These are phyloP conservation scores for Triplophysa yarkandensis DNA, from an alignment of 2,797 vertebrate species.

Conservation along the genomic window DNA sequence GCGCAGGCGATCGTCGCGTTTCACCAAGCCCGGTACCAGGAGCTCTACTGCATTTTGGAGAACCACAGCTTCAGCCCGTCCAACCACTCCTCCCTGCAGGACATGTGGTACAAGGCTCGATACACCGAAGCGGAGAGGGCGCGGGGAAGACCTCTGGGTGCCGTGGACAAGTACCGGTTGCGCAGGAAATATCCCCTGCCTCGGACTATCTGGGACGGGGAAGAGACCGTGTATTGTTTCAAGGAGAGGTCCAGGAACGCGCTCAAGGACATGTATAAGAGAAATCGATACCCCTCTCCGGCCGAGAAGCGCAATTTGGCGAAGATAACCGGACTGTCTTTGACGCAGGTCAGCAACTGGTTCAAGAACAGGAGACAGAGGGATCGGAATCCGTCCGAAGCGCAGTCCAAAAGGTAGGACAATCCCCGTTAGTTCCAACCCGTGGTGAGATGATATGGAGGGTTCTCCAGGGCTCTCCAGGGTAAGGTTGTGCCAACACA, in stretches of 20 bases:
- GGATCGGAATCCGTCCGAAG: conserved; percentile 95
- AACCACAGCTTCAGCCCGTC: conserved; percentile 94
- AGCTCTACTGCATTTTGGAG: conserved; percentile 97
- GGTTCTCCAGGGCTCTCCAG: too few species aligned
- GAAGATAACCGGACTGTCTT: conserved; percentile 95
- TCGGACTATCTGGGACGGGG: conserved; percentile 99
- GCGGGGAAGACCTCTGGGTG: conserved; percentile 94
- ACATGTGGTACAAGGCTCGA: conserved; percentile 98
- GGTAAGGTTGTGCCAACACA: conserved; percentile 19
- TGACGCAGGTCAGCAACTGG: conserved; percentile 99
- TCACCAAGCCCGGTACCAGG: conserved; percentile 94
- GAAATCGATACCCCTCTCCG: conserved; percentile 96
- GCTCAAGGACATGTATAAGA: conserved; percentile 96
- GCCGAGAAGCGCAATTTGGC: conserved; percentile 96
- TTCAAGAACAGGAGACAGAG: conserved; percentile 98
- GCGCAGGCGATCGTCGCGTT: conserved; percentile 96
- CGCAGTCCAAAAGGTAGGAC: conserved; percentile 94
- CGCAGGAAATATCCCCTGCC: conserved; percentile 96
- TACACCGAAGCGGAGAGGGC: conserved; percentile 97
- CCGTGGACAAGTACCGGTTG: conserved; percentile 98
- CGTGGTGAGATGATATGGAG: too few species aligned
- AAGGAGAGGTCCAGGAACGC: conserved; percentile 98
- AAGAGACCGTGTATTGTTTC: conserved; percentile 99
- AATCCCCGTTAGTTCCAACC: too few species aligned
- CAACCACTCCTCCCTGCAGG: conserved; percentile 95